phyloP scores from a whole-genome alignment of 37 sponge, comb jelly and placozoan genomes.

The Ephydatia muelleri region DNA sequence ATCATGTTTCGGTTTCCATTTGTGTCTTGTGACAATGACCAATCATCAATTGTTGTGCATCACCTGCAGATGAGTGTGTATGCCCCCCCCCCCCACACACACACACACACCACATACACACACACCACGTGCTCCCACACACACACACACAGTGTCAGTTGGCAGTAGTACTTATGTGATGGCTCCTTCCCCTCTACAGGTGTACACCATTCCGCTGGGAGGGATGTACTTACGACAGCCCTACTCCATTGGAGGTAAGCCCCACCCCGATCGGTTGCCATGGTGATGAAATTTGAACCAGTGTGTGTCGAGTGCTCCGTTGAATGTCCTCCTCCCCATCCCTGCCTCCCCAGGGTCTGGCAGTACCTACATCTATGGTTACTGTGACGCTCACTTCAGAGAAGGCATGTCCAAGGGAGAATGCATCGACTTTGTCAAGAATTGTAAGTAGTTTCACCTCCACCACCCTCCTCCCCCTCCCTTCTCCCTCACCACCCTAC shows the following conservation, averaged over 20 bases:
- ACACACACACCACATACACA: no score
- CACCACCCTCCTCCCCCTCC: no score
- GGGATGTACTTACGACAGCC: conserved; percentile 98
- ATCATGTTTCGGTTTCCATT: no score
- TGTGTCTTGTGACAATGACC: no score
- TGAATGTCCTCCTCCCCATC: not conserved
- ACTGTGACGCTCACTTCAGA: conserved; percentile 94
- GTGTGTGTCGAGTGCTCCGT: no score
- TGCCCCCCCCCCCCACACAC: no score
- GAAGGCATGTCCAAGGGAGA: conserved; percentile 87
- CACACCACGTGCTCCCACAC: no score
- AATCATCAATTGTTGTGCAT: no score
- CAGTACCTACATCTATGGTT: conserved; percentile 98
- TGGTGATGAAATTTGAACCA: no score
- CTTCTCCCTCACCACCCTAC: no score
- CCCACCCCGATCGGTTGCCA: not conserved
- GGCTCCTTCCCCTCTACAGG: conserved; percentile 39
- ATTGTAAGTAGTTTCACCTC: conserved; percentile 43
- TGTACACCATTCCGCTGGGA: conserved; percentile 96
- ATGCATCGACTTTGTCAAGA: conserved; percentile 88
- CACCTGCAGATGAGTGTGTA: no score
- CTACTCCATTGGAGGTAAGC: conserved; percentile 92
- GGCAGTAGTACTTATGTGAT: not conserved
- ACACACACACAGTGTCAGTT: conserved; percentile 1
- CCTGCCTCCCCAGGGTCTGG: conserved; percentile 76